Evolutionary conservation across 2,113 vertebrate species (phyloP), one percentile per base, ranked within the genome.

Genomic region (Myiozetetes cayanensis): DNA sequence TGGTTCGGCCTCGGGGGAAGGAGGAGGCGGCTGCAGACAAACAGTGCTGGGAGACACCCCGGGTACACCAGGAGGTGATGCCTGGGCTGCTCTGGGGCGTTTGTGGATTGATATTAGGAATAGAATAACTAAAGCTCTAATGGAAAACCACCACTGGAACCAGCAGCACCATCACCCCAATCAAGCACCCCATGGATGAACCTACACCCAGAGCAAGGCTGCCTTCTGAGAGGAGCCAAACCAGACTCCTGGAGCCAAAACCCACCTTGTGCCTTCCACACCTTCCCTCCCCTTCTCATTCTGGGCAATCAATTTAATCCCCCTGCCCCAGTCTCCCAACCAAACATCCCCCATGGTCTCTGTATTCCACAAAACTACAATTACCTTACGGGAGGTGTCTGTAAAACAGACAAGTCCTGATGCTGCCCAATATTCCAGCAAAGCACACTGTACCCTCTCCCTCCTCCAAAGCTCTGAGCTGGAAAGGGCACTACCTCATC

Each of bases 121-220:
- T 0, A 33, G 37, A 52, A 52, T 52, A 24, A 56, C 10, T 62
- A 27, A 43, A 75, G 46, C 24, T 16, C 27, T 30, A 41, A 41
- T 2, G 2, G 19, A n/a, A 79, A 55, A 20, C 5, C 35, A 19
- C 8, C 49, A 15, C 44, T 41, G 74, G 47, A 63, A 22, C 9
- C 27, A 24, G 52, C 37, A 39, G 12, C 37, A 56, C 9, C 75
- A 30, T 2, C 31, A 41, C 30, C 53, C 10, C 39, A 20, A 0
- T 2, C 4, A 73, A 58, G 27, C 31, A 21, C 9, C 10, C 4
- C 0, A 8, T 8, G 3, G 50, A 49, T 5, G 31, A 74, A 43
- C 23, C 31, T 4, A 19, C 1, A 1, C 19, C 13, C n/a, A 2
- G 1, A 1, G 3, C 1, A 4, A 71, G 44, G 63, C 6, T 5